Evolutionary conservation across 1,140 invertebrate genomes (phyloP), one percentile per base, ranked within the genome.

Genomic region (Drosophila arawakana): DNA sequence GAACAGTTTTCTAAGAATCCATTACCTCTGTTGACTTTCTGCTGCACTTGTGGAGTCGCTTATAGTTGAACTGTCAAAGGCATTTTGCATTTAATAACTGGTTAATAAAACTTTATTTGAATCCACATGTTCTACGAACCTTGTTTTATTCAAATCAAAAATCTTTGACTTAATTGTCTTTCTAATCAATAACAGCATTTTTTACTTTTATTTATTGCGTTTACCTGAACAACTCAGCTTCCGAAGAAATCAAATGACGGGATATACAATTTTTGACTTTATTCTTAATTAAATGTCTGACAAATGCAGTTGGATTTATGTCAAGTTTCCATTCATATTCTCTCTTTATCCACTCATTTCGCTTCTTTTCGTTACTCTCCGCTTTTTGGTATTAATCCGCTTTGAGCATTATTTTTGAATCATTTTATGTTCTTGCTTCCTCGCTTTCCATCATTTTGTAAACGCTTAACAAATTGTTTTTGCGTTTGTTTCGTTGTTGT

Each of bases 401-500:
- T 72, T 58, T 58, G 10, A 8, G 41, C 46, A 59, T 67, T 67
- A 44, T 54, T 39, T 39, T 44, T 54, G 25, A 30, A 35, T 41
- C 25, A 30, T 30, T 30, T 30, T 30, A 30, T 30, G 70, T 57
- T 57, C 8, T 41, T 41, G 39, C 30, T 37, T 54, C 47, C 49
- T 44, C 34, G 59, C 55, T 39, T 67, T 62, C 18, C 44, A 30
- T 62, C 50, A 50, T 62, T 57, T 34, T 18, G 52, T 55, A 49
- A 71, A 67, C 72, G 76, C 77, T 88, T 77, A 70, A 84, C 81
- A 89, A 78, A 75, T 75, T 75, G 70, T 83, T 75, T 52, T 83
- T 55, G 35, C 60, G 49, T 77, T 67, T 76, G 58, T 65, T 47
- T 63, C 39, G 50, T 52, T 60, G 21, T 50, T 59, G 49, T 21